phyloP scores from a whole-genome alignment of 2,797 vertebrate species.

The Silurus lanzhouensis region DNA sequence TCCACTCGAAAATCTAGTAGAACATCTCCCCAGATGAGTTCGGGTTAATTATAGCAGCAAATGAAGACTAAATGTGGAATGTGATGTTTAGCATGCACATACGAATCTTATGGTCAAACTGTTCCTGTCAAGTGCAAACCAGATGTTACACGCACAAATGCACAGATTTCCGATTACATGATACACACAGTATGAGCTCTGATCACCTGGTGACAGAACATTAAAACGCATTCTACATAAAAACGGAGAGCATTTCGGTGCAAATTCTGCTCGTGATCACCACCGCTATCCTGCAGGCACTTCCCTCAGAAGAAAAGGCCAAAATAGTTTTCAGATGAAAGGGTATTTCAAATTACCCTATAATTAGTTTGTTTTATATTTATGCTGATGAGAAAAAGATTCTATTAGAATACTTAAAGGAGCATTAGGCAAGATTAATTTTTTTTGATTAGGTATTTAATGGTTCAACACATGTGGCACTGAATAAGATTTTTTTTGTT shows the following conservation, averaged over 20 bases:
- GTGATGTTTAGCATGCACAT: too few species aligned
- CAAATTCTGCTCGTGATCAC: slow-evolving; percentile 1
- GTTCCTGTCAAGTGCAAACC: too few species aligned
- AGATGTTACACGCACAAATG: neutral
- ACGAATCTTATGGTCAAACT: too few species aligned
- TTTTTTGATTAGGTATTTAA: neutral
- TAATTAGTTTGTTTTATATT: slow-evolving; percentile 46
- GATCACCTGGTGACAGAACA: slow-evolving; percentile 1
- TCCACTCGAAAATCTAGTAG: too few species aligned
- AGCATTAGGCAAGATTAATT: neutral
- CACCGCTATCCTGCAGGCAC: slow-evolving; percentile 30
- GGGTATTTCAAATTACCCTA: slow-evolving; percentile 42
- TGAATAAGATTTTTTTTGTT: neutral
- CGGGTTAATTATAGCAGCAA: too few species aligned
- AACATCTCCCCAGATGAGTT: too few species aligned
- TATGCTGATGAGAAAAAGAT: neutral
- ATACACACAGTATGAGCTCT: neutral
- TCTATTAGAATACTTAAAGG: neutral
- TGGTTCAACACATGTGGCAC: neutral
- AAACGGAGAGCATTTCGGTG: neutral
- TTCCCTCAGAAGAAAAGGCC: slow-evolving; percentile 25
- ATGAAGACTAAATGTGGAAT: too few species aligned
- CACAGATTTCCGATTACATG: neutral
- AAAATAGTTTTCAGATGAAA: slow-evolving; percentile 43
- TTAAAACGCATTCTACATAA: slow-evolving; percentile 26